These are phyloP conservation scores for Petrolisthes cinctipes DNA, from an alignment of 2,888 invertebrate genomes.

Conservation along the genomic window DNA sequence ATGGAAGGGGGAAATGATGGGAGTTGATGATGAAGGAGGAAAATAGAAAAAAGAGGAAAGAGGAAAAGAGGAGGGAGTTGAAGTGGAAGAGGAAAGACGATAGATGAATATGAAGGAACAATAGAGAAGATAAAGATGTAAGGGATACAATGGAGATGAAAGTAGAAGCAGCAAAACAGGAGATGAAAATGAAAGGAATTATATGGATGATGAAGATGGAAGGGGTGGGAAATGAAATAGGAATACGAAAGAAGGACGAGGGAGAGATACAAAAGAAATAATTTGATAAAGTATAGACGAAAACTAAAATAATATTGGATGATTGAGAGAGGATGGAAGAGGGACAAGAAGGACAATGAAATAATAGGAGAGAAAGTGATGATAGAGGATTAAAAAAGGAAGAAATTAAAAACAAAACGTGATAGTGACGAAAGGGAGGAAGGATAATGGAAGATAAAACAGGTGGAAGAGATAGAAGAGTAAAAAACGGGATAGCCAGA, in stretches of 20 bases:
- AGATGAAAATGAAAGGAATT: not conserved
- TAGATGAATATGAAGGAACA: not conserved
- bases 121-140: not conserved
- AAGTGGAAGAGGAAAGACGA: not conserved
- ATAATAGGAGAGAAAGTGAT: not conserved
- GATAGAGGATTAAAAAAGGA: not conserved
- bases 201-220: not conserved
- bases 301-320: too few relatives aligned
- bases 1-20: not conserved
- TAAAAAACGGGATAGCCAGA: not conserved
- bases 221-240: not conserved
- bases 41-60: not conserved
- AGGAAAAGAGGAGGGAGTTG: not conserved
- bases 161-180: not conserved
- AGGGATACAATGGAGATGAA: not conserved
- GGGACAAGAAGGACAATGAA: not conserved
- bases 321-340: too few relatives aligned
- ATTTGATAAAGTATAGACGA: not conserved
- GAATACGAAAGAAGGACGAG: not conserved
- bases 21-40: not conserved
- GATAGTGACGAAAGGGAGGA: not conserved
- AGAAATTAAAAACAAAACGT: not conserved
- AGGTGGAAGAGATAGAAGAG: not conserved
- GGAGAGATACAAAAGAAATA: not conserved
- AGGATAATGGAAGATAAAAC: not conserved